Percentiles rank a stretch among this genome's conserved stretches.
Evolutionary conservation across 2,113 vertebrate genomes (phyloP).

Genomic region (Pungitius pungitius): DNA sequence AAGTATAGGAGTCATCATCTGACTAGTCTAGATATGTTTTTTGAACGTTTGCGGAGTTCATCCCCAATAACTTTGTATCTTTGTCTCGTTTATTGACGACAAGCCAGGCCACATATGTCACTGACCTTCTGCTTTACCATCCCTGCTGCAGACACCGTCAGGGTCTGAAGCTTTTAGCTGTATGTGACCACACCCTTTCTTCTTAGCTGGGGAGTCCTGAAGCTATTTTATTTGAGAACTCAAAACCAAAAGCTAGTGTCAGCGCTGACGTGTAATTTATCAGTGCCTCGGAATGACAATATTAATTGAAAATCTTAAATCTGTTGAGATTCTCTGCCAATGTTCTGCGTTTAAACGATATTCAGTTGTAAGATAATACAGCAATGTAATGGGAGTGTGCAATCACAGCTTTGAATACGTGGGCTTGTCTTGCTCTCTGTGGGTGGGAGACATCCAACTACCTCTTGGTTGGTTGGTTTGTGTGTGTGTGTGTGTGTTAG

Average conservation of each 20-base stretch:
- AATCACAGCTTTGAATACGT: conserved; percentile 37
- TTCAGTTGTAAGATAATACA: conserved; percentile 59
- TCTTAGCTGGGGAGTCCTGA: no score
- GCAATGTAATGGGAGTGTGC: conserved; percentile 40
- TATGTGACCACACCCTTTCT: no score
- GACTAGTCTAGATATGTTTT: neutral
- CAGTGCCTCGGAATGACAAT: neutral
- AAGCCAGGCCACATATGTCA: neutral
- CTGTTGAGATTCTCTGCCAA: conserved; percentile 31
- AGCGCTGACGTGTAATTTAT: conserved; percentile 21
- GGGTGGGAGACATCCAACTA: conserved; percentile 36
- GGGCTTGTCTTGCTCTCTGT: conserved; percentile 31
- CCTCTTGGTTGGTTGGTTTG: conserved; percentile 11
- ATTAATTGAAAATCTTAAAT: neutral
- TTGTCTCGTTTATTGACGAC: conserved; percentile 21
- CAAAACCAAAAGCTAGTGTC: conserved; percentile 1
- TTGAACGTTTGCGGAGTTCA: conserved; percentile 10
- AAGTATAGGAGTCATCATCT: neutral
- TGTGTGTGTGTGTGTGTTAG: conserved; percentile 21
- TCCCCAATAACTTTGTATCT: neutral
- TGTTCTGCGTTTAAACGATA: no score
- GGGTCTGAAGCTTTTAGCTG: no score
- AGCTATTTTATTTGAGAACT: no score
- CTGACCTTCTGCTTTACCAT: conserved; percentile 39
- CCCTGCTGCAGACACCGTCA: no score